Evolutionary conservation across 2,888 invertebrate genomes (phyloP).

Genomic region (Spialia ferax): DNA sequence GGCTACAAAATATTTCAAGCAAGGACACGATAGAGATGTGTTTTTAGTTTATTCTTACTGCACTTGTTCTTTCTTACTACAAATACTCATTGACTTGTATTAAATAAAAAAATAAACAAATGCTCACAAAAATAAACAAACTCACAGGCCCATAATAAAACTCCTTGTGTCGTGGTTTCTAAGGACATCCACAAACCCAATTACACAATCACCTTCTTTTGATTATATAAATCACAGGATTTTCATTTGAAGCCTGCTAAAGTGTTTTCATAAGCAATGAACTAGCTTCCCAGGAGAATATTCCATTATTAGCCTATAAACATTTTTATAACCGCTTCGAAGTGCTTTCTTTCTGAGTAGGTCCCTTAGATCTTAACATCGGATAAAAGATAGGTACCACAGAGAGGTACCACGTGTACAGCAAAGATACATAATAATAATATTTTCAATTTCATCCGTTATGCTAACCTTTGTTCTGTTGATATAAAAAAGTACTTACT

Average conservation of each 20-base stretch:
- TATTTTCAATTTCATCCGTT: conserved; percentile 14
- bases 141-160: too few relatives aligned
- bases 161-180: too few relatives aligned
- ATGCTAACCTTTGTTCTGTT: conserved; percentile 11
- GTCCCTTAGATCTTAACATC: conserved; percentile 27
- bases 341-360: conserved; percentile 42
- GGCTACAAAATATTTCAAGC: too few relatives aligned
- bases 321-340: conserved; percentile 45
- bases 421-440: not conserved
- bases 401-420: conserved; percentile 32
- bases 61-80: too few relatives aligned
- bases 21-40: too few relatives aligned
- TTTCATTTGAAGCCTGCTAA: conserved; percentile 26
- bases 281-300: conserved; percentile 43
- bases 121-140: too few relatives aligned
- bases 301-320: conserved; percentile 50
- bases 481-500: not conserved
- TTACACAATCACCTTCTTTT: too few relatives aligned
- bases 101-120: too few relatives aligned
- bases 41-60: too few relatives aligned
- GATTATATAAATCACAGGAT: conserved; percentile 4
- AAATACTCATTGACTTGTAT: too few relatives aligned
- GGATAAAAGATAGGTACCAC: conserved; percentile 29
- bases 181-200: too few relatives aligned
- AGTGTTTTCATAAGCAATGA: conserved; percentile 43